These are phyloP conservation scores for Candidula unifasciata DNA, from an alignment of 2,888 invertebrate genomes.

Conservation along the genomic window DNA sequence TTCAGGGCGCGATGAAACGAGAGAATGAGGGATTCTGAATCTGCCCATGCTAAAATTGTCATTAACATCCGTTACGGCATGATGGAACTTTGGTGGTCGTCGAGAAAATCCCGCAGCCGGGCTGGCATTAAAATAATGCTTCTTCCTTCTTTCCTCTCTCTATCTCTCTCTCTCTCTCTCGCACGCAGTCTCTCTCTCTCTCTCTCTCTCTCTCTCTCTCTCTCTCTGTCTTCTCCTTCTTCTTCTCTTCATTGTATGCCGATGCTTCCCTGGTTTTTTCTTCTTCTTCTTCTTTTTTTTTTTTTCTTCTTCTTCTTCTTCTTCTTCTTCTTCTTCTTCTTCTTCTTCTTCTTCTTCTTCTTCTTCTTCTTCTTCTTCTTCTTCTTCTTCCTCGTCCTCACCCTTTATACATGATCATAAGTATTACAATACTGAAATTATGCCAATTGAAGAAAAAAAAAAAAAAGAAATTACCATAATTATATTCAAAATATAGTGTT, in stretches of 20 bases:
- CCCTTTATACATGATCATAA: neutral
- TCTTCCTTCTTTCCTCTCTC: neutral
- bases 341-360: constrained; percentile 3
- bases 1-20: constrained; percentile 26
- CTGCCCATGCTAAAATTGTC: constrained; percentile 42
- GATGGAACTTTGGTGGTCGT: constrained; percentile 17
- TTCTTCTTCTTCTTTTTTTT: neutral
- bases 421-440: too few species aligned
- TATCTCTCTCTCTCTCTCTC: neutral
- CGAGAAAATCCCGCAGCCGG: too few species aligned
- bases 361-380: constrained; percentile 7
- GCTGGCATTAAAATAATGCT: neutral
- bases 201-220: neutral
- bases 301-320: neutral
- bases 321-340: constrained; percentile 9
- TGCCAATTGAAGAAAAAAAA: too few species aligned
- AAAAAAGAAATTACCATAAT: too few species aligned
- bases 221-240: neutral
- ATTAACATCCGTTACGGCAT: constrained; percentile 36
- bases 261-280: neutral
- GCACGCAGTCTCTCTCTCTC: neutral
- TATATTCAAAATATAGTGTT: too few species aligned
- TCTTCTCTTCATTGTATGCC: neutral
- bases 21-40: constrained; percentile 36
- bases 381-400: neutral